These are phyloP conservation scores for Adrianichthys oophorus DNA, from an alignment of 2,797 vertebrate species.

Conservation along the genomic window DNA sequence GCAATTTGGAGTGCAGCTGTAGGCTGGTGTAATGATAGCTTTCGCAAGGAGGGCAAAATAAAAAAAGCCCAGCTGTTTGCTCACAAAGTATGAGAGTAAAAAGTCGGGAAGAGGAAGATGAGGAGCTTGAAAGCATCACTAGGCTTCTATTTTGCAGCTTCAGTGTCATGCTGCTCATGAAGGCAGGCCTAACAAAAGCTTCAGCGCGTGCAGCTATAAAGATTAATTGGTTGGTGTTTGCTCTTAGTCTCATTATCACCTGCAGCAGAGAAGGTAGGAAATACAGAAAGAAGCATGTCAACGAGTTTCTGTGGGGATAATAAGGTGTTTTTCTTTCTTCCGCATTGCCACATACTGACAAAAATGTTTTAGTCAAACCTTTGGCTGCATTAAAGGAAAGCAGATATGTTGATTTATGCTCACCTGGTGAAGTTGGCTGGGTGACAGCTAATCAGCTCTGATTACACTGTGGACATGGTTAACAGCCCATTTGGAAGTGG, in stretches of 20 bases:
- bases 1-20: conserved; percentile 50
- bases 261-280: conserved; percentile 45
- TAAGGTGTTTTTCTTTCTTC: conserved; percentile 43
- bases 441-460: conserved; percentile 54
- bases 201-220: conserved; percentile 67
- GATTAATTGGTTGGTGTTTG: conserved; percentile 74
- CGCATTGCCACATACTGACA: conserved; percentile 26
- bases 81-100: conserved; percentile 58
- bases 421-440: conserved; percentile 56
- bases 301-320: conserved; percentile 47
- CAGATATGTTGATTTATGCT: conserved; percentile 55
- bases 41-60: conserved; percentile 28
- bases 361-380: conserved; percentile 30
- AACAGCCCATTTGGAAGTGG: conserved; percentile 48
- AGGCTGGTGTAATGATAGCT: conserved; percentile 63
- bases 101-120: conserved; percentile 41
- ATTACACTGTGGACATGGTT: conserved; percentile 60
- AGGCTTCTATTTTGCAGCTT: conserved; percentile 55
- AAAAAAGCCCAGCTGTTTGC: conserved; percentile 64
- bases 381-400: conserved; percentile 40
- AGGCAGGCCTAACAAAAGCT: conserved; percentile 61
- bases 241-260: conserved; percentile 66
- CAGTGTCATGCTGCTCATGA: conserved; percentile 46
- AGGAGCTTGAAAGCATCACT: conserved; percentile 48
- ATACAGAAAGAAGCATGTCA: conserved; percentile 42